phyloP scores from a whole-genome alignment of 2,113 vertebrate genomes.

The Nestor notabilis region DNA sequence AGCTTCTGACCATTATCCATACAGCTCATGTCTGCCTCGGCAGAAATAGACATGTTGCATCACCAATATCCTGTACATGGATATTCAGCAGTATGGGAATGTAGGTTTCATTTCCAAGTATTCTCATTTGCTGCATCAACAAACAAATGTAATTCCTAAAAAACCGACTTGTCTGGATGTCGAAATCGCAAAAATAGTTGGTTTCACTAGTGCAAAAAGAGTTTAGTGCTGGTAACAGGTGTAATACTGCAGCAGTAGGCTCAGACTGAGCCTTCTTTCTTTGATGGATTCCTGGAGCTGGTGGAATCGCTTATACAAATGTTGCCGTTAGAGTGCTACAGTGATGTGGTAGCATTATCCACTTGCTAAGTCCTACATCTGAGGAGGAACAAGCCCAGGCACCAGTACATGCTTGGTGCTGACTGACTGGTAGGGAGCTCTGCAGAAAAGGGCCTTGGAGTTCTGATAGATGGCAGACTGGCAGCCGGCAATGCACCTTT shows the following conservation, averaged over 20 bases:
- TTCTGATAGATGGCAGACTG: background rate
- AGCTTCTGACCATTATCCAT: background rate
- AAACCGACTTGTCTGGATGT: background rate
- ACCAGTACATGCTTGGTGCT: background rate
- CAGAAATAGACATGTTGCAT: background rate
- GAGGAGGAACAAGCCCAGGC: background rate
- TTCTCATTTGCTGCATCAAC: background rate
- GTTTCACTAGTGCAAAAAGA: background rate
- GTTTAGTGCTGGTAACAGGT: background rate
- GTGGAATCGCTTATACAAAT: background rate
- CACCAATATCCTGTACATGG: background rate
- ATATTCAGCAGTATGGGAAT: background rate
- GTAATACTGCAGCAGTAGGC: background rate
- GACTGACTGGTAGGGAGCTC: background rate
- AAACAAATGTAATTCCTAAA: background rate
- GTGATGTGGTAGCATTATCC: background rate
- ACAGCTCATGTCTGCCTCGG: background rate
- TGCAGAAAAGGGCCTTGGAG: background rate
- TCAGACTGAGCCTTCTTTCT: background rate
- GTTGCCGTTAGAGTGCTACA: background rate
- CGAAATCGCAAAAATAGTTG: background rate
- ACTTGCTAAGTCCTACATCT: background rate
- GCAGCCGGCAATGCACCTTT: background rate
- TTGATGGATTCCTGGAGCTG: background rate
- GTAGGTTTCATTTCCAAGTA: background rate